Percentiles rank a stretch among this genome's conserved stretches.
Conservation (phyloP, 2,797 vertebrate genomes). For the Anableps anableps region DNA sequence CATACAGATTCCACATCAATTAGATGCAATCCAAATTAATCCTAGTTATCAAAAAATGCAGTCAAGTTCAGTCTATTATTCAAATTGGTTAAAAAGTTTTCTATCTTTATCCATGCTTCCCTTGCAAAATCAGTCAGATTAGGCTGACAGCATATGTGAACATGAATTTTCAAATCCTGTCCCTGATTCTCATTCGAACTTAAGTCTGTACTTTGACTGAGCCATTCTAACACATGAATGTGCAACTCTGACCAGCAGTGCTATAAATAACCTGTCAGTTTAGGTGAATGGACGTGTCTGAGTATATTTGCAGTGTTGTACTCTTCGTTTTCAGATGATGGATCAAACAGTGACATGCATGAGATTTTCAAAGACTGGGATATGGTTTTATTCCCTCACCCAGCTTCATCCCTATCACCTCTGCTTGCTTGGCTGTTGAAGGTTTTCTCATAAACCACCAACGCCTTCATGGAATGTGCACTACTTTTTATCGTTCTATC, state of each 20-base stretch:
- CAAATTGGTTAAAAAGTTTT: background rate
- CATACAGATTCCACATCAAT: too few species aligned
- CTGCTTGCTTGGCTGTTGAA: too few species aligned
- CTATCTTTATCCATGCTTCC: background rate
- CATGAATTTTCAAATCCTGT: background rate
- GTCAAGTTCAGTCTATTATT: background rate
- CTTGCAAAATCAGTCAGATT: background rate
- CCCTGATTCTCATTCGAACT: background rate
- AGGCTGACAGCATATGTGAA: background rate
- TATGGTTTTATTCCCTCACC: background rate
- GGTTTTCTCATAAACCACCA: background rate
- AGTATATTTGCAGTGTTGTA: background rate
- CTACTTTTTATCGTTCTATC: background rate
- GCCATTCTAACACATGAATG: background rate
- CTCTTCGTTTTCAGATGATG: background rate
- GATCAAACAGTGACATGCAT: background rate
- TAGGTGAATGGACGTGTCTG: background rate
- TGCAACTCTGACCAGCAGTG: background rate
- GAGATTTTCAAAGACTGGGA: background rate
- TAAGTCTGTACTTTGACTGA: background rate
- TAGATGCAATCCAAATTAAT: too few species aligned
- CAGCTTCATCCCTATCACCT: background rate
- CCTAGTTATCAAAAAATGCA: too few species aligned
- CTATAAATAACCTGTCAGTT: background rate
- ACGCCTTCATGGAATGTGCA: background rate